These are phyloP conservation scores for Knipowitschia caucasica DNA, from an alignment of 2,797 vertebrate genomes.

Conservation along the genomic window DNA sequence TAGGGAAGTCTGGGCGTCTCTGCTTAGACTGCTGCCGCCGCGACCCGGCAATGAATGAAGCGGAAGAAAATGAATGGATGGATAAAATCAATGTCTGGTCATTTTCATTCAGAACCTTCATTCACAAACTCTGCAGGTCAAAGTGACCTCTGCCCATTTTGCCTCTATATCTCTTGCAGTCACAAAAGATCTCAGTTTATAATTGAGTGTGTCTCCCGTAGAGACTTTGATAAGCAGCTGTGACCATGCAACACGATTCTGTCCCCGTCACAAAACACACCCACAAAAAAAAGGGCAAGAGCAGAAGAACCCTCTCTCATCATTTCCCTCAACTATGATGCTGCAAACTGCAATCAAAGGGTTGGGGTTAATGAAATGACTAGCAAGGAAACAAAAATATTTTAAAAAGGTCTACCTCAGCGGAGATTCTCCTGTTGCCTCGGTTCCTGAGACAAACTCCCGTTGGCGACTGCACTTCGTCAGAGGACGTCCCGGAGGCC, in stretches of 20 bases:
- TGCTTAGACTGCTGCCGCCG: too few relatives aligned
- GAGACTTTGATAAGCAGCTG: conserved; percentile 27
- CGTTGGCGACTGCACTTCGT: conserved; percentile 94
- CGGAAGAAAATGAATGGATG: too few relatives aligned
- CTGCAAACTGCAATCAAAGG: conserved; percentile 9
- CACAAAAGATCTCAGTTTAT: too few relatives aligned
- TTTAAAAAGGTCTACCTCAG: conserved; percentile 79
- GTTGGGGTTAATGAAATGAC: conserved; percentile 5
- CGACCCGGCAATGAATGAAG: too few relatives aligned
- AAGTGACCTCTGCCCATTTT: too few relatives aligned
- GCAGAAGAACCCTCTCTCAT: background rate
- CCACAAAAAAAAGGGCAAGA: background rate
- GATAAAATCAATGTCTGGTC: too few relatives aligned
- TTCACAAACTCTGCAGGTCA: too few relatives aligned
- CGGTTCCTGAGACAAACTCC: conserved; percentile 93
- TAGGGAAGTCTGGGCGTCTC: too few relatives aligned
- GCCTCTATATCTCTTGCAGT: too few relatives aligned
- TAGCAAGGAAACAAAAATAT: background rate
- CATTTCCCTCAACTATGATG: conserved; percentile 6
- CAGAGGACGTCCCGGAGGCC: conserved; percentile 93
- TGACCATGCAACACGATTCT: conserved; percentile 15
- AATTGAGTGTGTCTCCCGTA: conserved; percentile 1
- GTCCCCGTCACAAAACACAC: conserved; percentile 7
- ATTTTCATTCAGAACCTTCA: too few relatives aligned
- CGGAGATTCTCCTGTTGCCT: conserved; percentile 91